Conservation (phyloP, 2,888 invertebrate species). For the Aleiodes leptofemur region DNA sequence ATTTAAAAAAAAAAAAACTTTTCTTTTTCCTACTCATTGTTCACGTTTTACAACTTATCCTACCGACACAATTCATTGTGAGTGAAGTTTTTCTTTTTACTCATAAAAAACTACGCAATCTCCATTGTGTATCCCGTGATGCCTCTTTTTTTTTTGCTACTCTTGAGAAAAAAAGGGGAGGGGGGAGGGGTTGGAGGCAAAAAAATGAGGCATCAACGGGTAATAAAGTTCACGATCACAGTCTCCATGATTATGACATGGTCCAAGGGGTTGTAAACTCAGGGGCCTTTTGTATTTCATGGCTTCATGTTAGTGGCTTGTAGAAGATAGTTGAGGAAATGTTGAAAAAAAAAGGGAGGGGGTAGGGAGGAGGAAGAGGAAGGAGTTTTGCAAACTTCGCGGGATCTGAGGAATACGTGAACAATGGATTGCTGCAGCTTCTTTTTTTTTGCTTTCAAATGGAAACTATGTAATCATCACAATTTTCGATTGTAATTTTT, state of each 20-base stretch:
- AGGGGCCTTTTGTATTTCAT: constrained; percentile 28
- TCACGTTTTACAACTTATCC: not conserved
- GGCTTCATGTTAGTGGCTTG: constrained; percentile 29
- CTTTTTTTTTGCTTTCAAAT: too few species aligned
- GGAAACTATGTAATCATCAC: too few species aligned
- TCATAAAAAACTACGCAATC: constrained; percentile 14
- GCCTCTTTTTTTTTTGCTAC: constrained; percentile 18
- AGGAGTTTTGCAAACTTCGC: too few species aligned
- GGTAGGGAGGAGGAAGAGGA: not conserved
- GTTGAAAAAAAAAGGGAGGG: constrained; percentile 22
- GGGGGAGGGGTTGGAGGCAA: not conserved
- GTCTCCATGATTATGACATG: constrained; percentile 46
- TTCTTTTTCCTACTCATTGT: not conserved
- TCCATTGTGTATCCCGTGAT: constrained; percentile 20
- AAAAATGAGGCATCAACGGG: constrained; percentile 20
- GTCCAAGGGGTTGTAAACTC: constrained; percentile 42
- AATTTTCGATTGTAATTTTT: too few species aligned
- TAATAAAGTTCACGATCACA: constrained; percentile 49
- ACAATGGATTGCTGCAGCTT: too few species aligned
- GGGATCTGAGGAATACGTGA: too few species aligned
- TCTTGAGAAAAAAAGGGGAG: not conserved
- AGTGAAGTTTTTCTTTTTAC: constrained; percentile 7
- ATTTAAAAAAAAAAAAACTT: not conserved
- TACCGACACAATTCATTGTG: not conserved
- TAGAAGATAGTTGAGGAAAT: not conserved